Evolutionary conservation across 2,888 invertebrate species (phyloP).

Genomic region (Sylvicola cinctus): DNA sequence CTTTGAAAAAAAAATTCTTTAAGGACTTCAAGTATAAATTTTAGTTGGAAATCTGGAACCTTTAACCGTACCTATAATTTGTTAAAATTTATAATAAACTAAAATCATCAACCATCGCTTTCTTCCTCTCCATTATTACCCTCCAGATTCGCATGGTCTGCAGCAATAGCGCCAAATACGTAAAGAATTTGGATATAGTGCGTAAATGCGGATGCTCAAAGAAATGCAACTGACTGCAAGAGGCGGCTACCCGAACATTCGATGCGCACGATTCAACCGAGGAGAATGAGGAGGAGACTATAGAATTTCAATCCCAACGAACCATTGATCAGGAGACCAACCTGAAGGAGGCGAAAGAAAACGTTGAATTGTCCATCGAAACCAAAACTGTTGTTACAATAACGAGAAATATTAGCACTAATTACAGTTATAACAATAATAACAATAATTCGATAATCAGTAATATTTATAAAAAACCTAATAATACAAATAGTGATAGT

Average conservation of each 20-base stretch:
- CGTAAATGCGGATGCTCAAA: slow-evolving; percentile 91
- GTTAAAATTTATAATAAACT: background rate
- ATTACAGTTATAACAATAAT: slow-evolving; percentile 2
- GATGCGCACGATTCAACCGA: slow-evolving; percentile 11
- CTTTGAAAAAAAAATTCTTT: slow-evolving; percentile 1
- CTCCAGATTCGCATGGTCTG: slow-evolving; percentile 75
- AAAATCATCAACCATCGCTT: background rate
- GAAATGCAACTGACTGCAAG: slow-evolving; percentile 61
- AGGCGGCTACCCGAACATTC: slow-evolving; percentile 31
- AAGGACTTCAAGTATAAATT: too few species aligned
- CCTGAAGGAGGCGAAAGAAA: slow-evolving; percentile 11
- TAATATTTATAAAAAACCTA: slow-evolving; percentile 4
- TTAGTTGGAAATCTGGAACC: too few species aligned
- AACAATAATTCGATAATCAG: slow-evolving; percentile 2
- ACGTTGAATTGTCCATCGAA: slow-evolving; percentile 1
- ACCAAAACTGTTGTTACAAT: too few species aligned
- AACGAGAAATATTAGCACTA: too few species aligned
- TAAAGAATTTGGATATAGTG: slow-evolving; percentile 90
- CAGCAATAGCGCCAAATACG: slow-evolving; percentile 78
- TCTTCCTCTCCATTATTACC: slow-evolving; percentile 6
- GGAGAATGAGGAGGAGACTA: slow-evolving; percentile 18
- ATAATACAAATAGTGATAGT: background rate
- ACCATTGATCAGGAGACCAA: slow-evolving; percentile 11
- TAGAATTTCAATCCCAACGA: slow-evolving; percentile 11
- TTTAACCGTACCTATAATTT: too few species aligned